Conservation (phyloP, 1,140 invertebrate genomes). For the Pseudachorutes palmiensis region DNA sequence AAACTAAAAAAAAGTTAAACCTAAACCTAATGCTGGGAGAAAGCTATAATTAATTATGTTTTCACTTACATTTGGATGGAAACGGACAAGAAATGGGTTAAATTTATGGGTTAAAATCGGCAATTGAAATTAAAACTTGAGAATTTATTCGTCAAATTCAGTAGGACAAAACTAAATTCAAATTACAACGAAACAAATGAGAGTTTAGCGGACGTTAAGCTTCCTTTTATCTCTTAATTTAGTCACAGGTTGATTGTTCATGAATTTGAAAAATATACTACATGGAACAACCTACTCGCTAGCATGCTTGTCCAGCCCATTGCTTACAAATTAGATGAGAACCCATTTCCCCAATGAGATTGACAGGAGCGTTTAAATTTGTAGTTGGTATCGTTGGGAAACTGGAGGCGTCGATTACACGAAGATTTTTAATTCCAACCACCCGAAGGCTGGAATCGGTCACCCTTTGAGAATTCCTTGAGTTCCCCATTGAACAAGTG, state of each 20-base stretch:
- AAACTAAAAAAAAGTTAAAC: too few relatives aligned
- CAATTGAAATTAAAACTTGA: too few relatives aligned
- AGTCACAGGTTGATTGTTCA: not conserved
- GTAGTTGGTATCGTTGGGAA: slow-evolving; percentile 8
- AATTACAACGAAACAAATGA: too few relatives aligned
- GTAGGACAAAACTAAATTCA: too few relatives aligned
- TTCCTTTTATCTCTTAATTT: too few relatives aligned
- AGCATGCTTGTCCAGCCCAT: not conserved
- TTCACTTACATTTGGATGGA: too few relatives aligned
- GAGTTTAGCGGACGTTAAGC: too few relatives aligned
- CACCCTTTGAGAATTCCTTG: slow-evolving; percentile 11
- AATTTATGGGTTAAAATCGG: too few relatives aligned
- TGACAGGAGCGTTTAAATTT: not conserved
- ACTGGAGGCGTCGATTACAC: slow-evolving; percentile 21
- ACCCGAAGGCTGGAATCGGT: slow-evolving; percentile 21
- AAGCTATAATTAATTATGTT: too few relatives aligned
- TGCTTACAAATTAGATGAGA: slow-evolving; percentile 1
- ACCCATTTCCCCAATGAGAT: slow-evolving; percentile 1
- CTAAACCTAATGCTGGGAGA: too few relatives aligned
- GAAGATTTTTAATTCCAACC: slow-evolving; percentile 18
- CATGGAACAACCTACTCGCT: not conserved
- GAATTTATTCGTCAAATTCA: too few relatives aligned
- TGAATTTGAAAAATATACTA: not conserved
- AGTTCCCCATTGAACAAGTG: slow-evolving; percentile 17
- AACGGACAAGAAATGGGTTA: too few relatives aligned